Evolutionary conservation across 2,797 vertebrate species (phyloP).

Genomic region (Smutsia gigantea): DNA sequence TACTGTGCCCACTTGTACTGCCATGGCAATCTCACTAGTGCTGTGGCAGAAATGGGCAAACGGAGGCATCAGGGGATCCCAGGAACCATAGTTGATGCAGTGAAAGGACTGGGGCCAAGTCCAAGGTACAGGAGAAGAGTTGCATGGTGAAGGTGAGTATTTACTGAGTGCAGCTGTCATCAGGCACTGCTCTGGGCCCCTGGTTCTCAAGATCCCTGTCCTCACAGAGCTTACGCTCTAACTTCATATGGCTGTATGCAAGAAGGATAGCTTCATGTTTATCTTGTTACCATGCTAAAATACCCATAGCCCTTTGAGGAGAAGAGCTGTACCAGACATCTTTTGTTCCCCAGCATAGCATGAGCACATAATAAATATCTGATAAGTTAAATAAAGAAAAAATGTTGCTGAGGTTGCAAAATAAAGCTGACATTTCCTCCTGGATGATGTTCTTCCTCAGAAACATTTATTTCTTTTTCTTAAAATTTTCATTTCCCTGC

Average conservation of each 20-base stretch:
- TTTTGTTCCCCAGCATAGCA: neutral
- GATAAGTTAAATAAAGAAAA: neutral
- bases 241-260: rapidly evolving
- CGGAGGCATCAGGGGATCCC: neutral
- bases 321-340: rapidly evolving
- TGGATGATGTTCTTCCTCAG: neutral
- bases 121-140: neutral
- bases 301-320: neutral
- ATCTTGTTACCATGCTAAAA: neutral
- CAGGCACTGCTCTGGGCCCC: rapidly evolving
- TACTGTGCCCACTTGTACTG: rapidly evolving
- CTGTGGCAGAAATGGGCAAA: neutral
- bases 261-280: neutral
- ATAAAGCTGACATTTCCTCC: neutral
- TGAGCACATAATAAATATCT: neutral
- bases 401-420: neutral
- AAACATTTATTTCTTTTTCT: neutral
- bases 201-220: too few relatives aligned
- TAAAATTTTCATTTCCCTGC: neutral
- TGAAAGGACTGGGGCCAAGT: neutral
- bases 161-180: rapidly evolving
- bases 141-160: neutral
- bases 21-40: neutral
- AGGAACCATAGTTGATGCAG: neutral
- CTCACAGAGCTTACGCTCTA: rapidly evolving